A percentile compares a stretch with the other conserved stretches of the same genome.
Conservation (phyloP, 2,888 invertebrate genomes). For the Napeogenes sylphis region DNA sequence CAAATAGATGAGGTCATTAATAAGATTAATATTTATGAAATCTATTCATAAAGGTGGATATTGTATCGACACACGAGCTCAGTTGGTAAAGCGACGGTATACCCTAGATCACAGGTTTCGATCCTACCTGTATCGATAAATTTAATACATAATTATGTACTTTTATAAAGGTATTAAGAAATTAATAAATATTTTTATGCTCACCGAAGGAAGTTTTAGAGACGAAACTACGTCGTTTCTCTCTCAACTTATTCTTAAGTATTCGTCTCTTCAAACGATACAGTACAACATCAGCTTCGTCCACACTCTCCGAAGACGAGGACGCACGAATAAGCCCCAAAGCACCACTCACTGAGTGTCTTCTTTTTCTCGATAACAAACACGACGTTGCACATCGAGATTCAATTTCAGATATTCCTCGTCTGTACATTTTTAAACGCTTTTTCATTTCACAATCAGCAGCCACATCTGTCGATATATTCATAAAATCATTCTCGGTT, state of each 20-base stretch:
- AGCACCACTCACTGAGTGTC: conserved; percentile 60
- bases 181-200: conserved; percentile 32
- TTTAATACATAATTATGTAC: background rate
- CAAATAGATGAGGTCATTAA: no score
- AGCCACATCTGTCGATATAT: conserved; percentile 62
- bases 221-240: conserved; percentile 61
- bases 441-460: conserved; percentile 70
- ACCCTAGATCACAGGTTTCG: no score
- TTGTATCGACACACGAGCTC: no score
- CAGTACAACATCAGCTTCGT: conserved; percentile 72
- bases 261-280: conserved; percentile 72
- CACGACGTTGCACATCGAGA: conserved; percentile 43
- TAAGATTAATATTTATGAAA: no score
- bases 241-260: conserved; percentile 70
- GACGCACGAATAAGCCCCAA: conserved; percentile 56
- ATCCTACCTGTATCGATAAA: no score
- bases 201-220: conserved; percentile 59
- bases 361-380: conserved; percentile 54
- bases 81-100: no score
- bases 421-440: conserved; percentile 71
- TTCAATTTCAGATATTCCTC: conserved; percentile 69
- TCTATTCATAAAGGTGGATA: no score
- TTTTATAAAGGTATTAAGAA: conserved; percentile 11
- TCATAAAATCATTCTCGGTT: conserved; percentile 63
- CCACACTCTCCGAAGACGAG: conserved; percentile 70